These are phyloP conservation scores for Cataglyphis cursor DNA, from an alignment of 2,888 invertebrate species.

Conservation along the genomic window DNA sequence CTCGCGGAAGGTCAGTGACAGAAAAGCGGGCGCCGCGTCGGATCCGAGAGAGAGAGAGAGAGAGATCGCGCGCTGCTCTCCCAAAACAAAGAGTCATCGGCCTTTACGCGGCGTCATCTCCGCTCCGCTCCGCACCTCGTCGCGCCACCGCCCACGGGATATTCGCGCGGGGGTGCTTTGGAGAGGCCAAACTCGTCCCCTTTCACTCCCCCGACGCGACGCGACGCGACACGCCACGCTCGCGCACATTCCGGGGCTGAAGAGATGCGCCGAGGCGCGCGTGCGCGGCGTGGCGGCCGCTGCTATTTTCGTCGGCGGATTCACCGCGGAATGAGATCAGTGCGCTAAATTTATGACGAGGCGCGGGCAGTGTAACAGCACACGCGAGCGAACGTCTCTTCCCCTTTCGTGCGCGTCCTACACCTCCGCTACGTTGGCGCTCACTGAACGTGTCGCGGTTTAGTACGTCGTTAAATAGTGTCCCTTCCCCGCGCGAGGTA, in stretches of 20 bases:
- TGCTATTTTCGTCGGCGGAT: conserved; percentile 81
- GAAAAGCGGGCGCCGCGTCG: conserved; percentile 53
- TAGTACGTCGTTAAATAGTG: conserved; percentile 47
- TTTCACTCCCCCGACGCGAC: neutral
- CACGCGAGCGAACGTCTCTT: conserved; percentile 17
- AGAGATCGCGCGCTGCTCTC: conserved; percentile 59
- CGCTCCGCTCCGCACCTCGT: conserved; percentile 10
- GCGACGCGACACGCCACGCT: neutral
- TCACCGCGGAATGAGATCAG: conserved; percentile 83
- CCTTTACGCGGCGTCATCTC: conserved; percentile 46
- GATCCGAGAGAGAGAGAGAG: conserved; percentile 45
- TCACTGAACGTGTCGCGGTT: conserved; percentile 32
- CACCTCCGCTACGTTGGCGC: conserved; percentile 27
- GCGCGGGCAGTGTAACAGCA: conserved; percentile 19
- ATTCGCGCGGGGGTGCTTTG: conserved; percentile 37
- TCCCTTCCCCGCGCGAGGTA: neutral
- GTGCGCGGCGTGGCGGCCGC: conserved; percentile 53
- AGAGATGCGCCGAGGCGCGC: conserved; percentile 26
- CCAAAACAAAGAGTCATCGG: conserved; percentile 58
- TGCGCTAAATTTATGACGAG: conserved; percentile 81
- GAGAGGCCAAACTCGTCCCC: conserved; percentile 44
- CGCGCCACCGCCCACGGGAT: conserved; percentile 43
- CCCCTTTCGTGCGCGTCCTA: neutral
- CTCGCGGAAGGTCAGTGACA: conserved; percentile 73
- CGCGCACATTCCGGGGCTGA: conserved; percentile 3